phyloP scores from a whole-genome alignment of 2,888 invertebrate species.

The Agonopterix alstromeriana region DNA sequence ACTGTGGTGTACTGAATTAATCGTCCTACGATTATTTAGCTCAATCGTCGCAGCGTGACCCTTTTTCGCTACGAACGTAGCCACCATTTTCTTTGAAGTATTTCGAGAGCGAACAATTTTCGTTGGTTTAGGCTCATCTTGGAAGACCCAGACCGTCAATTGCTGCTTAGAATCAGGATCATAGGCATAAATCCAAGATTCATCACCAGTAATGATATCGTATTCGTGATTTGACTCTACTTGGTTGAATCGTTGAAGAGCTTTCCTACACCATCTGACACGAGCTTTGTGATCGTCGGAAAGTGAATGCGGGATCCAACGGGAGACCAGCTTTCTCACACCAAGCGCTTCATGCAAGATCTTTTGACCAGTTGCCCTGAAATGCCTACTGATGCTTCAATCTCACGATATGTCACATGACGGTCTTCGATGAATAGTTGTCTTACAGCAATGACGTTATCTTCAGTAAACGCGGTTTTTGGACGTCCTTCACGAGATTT shows the following conservation, averaged over 20 bases:
- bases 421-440: conserved; percentile 14
- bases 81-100: conserved; percentile 11
- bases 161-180: too few relatives aligned
- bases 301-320: conserved; percentile 15
- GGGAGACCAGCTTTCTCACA: conserved; percentile 14
- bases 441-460: conserved; percentile 13
- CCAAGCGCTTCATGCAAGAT: conserved; percentile 14
- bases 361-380: conserved; percentile 12
- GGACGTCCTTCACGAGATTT: conserved; percentile 13
- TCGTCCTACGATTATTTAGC: conserved; percentile 5
- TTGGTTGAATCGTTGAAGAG: neutral
- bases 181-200: conserved; percentile 10
- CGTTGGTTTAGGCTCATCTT: conserved; percentile 6
- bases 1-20: conserved; percentile 8
- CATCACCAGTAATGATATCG: conserved; percentile 8
- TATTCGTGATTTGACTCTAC: conserved; percentile 7
- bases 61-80: conserved; percentile 12
- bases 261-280: conserved; percentile 9
- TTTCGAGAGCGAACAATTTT: conserved; percentile 9
- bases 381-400: too few relatives aligned
- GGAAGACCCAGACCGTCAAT: conserved; percentile 4
- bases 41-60: conserved; percentile 8
- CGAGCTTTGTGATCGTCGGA: conserved; percentile 14
- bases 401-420: conserved; percentile 17
- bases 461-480: conserved; percentile 15